Conservation (phyloP, 53 echinoderm and acorn worm genomes). For the Apostichopus leukothele region DNA sequence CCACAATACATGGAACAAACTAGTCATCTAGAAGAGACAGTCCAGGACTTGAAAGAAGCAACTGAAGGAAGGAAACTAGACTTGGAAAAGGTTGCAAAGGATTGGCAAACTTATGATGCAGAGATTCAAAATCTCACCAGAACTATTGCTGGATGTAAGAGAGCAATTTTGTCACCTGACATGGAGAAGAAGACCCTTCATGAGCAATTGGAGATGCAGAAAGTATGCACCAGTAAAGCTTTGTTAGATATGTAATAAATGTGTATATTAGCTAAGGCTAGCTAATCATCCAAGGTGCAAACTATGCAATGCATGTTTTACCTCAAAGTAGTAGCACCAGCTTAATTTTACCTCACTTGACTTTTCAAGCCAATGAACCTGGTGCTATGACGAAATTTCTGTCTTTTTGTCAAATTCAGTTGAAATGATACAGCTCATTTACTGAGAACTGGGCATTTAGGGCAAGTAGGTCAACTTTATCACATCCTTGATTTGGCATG, state of each 20-base stretch:
- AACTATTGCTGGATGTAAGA: conserved; percentile 66
- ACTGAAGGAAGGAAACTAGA: conserved; percentile 58
- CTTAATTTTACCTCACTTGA: too few species aligned
- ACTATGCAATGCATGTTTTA: too few species aligned
- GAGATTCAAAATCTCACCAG: conserved; percentile 61
- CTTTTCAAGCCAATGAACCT: too few species aligned
- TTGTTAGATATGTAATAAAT: too few species aligned
- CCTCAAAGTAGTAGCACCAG: too few species aligned
- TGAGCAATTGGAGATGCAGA: conserved; percentile 77
- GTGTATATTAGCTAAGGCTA: too few species aligned
- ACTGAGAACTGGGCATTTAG: too few species aligned
- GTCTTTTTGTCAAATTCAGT: too few species aligned
- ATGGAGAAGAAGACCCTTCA: conserved; percentile 75
- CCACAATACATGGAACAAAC: conserved; percentile 61
- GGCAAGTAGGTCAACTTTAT: too few species aligned
- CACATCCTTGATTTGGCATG: neutral
- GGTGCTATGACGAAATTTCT: too few species aligned
- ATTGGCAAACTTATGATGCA: conserved; percentile 74
- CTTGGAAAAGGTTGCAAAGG: conserved; percentile 55
- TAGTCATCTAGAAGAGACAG: conserved; percentile 23
- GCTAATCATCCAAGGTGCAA: too few species aligned
- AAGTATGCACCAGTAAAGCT: conserved; percentile 41
- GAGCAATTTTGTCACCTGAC: conserved; percentile 75
- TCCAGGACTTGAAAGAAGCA: conserved; percentile 39
- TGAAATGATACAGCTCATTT: too few species aligned